Base-by-base conservation (phyloP, 2,888 invertebrate genomes). In the Drosophila nr. perissopoda region DNA sequence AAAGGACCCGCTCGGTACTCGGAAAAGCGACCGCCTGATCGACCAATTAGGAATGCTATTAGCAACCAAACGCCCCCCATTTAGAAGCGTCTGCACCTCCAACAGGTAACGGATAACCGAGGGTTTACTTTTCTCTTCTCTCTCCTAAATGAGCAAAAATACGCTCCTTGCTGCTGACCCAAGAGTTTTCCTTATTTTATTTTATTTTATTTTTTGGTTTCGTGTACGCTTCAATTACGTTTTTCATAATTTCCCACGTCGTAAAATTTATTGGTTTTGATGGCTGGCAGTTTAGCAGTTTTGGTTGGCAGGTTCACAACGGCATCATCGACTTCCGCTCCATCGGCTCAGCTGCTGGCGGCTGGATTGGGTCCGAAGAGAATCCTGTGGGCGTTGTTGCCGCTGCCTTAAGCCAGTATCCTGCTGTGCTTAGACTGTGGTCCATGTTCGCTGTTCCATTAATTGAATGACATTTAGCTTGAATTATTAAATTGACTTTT, bases 401-500 rank as follows among this genome's bases (percentile, higher is more conserved):
- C 52, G 53, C 51, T 42, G 75, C 36, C 76, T 61, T 56, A 10
- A 57, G 68, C 59, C 62, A 36, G 58, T 71, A 72, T 78, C 83
- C 83, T 69, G 79, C 72, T 70, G 54, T 58, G 76, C 74, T 54
- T 79, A 58, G 48, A 42, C 69, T 72, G 68, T 27, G 76, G 73
- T 58, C 59, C 56, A 36, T 58, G 34, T 38, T 61, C 63, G 62
- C 76, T 70, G 54, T 60, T 58, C 64, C 79, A 62, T 86, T 85
- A 85, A 85, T 87, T 83, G 82, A 78, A 83, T 71, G 80, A 78
- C 78, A 80, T 82, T 87, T 86, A 82, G 74, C 76, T 61, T 85
- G 74, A 86, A 86, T 87, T 86, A 86, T 86, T 87, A 83, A 86
- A 83, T 87, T 87, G 83, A 86, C 85, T 86, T 87, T 85, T 82